Percentiles rank a stretch among this genome's conserved stretches.
Evolutionary conservation across 2,797 vertebrate species (phyloP).

Genomic region (Lacerta agilis): DNA sequence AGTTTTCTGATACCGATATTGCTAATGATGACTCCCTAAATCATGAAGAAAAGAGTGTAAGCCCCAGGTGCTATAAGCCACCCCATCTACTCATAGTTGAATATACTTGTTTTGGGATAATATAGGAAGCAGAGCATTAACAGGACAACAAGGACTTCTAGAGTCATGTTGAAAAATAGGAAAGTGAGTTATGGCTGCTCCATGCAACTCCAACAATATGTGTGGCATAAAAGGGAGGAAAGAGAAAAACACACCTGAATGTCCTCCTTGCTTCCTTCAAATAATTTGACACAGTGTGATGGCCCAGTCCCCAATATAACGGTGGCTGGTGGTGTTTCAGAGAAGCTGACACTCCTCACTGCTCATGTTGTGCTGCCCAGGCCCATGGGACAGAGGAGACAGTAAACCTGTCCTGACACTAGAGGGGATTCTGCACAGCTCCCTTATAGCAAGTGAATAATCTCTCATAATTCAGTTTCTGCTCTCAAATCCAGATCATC

Average conservation of each 20-base stretch:
- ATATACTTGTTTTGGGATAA: neutral
- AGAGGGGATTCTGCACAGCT: neutral
- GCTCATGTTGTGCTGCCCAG: neutral
- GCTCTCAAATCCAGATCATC: neutral
- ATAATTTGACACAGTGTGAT: neutral
- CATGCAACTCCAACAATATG: neutral
- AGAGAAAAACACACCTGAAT: neutral
- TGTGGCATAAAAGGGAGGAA: neutral
- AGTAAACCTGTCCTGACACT: neutral
- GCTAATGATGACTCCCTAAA: conserved; percentile 30
- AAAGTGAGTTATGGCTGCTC: neutral
- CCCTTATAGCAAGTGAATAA: neutral
- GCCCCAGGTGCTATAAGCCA: neutral
- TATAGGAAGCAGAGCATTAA: neutral
- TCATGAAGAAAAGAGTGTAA: conserved; percentile 1
- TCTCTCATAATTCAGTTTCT: neutral
- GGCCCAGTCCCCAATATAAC: neutral
- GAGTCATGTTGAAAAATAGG: neutral
- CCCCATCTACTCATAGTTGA: neutral
- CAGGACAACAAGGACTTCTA: neutral
- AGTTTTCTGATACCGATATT: neutral
- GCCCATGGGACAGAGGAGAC: neutral
- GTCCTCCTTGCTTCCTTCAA: neutral
- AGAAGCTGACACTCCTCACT: neutral
- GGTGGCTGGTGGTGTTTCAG: neutral